phyloP scores from a whole-genome alignment of 1,140 invertebrate species.

The Musca vetustissima region DNA sequence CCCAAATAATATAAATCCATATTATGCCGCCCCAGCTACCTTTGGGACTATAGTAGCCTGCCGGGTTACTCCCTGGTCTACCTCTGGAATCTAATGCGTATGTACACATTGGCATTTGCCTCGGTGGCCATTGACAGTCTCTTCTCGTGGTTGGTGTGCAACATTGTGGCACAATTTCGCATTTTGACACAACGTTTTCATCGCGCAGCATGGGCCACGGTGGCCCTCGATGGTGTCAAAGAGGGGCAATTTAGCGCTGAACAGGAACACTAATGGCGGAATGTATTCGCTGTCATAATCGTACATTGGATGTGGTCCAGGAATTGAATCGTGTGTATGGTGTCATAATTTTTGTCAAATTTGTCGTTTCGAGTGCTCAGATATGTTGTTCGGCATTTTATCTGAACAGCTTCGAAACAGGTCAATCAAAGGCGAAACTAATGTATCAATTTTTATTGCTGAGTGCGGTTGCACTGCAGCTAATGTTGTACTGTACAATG shows the following conservation, averaged over 20 bases:
- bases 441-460: constrained; percentile 33
- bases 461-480: constrained; percentile 30
- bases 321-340: constrained; percentile 34
- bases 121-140: neutral
- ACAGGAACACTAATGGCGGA: neutral
- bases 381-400: constrained; percentile 37
- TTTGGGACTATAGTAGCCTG: neutral
- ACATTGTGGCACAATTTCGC: constrained; percentile 34
- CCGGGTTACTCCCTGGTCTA: neutral
- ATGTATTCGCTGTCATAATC: constrained; percentile 30
- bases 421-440: constrained; percentile 25
- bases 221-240: neutral
- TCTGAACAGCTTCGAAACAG: constrained; percentile 31
- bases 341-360: constrained; percentile 37
- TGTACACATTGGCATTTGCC: neutral
- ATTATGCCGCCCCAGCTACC: too few relatives aligned
- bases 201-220: neutral
- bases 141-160: constrained; percentile 4
- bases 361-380: constrained; percentile 37
- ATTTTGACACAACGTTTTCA: constrained; percentile 24
- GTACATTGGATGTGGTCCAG: constrained; percentile 30
- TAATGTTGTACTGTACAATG: constrained; percentile 35
- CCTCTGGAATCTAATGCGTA: neutral
- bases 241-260: neutral
- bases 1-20: too few relatives aligned